These are phyloP conservation scores for Aphidius gifuensis DNA, from an alignment of 1,140 invertebrate genomes.

Conservation along the genomic window DNA sequence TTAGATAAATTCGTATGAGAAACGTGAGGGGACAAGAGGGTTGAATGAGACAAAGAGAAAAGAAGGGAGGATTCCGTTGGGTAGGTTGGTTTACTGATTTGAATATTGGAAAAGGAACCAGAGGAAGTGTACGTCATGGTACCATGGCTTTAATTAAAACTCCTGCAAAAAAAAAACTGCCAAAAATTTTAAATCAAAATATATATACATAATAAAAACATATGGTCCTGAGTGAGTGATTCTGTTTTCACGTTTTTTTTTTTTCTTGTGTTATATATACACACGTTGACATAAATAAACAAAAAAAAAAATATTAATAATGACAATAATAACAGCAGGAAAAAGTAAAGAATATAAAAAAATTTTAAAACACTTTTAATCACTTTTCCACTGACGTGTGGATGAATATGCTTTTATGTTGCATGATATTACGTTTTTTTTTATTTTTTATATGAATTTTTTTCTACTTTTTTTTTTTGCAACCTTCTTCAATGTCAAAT, in stretches of 20 bases:
- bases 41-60: too few species aligned
- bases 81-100: conserved; percentile 34
- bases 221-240: conserved; percentile 15
- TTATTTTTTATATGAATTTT: too few species aligned
- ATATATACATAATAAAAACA: neutral
- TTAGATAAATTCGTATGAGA: too few species aligned
- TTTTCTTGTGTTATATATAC: neutral
- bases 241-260: conserved; percentile 20
- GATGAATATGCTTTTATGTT: too few species aligned
- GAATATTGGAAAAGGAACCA: conserved; percentile 42
- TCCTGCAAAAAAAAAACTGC: conserved; percentile 26
- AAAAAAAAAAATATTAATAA: neutral
- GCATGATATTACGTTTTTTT: too few species aligned
- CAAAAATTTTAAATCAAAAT: neutral
- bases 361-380: neutral
- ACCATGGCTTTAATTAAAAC: conserved; percentile 47
- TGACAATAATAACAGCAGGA: neutral
- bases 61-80: too few species aligned
- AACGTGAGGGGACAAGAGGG: too few species aligned
- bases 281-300: neutral
- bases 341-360: neutral
- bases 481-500: too few species aligned
- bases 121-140: conserved; percentile 19
- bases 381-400: too few species aligned
- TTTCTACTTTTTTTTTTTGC: too few species aligned